Evolutionary conservation across 2,797 vertebrate species (phyloP), one percentile per base, ranked within the genome.

Genomic region (Enteromius mattozi): DNA sequence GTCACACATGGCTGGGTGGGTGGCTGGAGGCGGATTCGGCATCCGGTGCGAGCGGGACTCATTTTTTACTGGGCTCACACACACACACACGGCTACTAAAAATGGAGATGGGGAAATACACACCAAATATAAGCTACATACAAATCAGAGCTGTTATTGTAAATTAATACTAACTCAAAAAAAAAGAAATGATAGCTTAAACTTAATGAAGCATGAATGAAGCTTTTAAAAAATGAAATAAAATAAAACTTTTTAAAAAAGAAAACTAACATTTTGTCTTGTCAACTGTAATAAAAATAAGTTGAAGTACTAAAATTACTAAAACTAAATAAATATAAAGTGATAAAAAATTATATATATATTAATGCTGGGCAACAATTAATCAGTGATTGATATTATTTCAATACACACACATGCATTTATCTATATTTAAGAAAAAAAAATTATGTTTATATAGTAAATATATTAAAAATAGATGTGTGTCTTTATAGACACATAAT

Each of bases 1-100:
- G 89, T 90, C 89, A 88, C 77, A 86, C 85, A 86, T 81, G 88
- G 71, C 85, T 88, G 88, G 89, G 91, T 92, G 89, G 85, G 89
- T 89, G 87, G 88, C 88, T 90, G 86, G 81, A 86, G 88, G 89
- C 86, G 63, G 87, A 85, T 84, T 86, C 30, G 33, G 88, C 88
- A 91, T 89, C 88, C 79, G 85, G 86, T 85, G 83, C 49, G 56
- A 81, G 59, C 21, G 72, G 83, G 86, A 68, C 85, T 87, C 88
- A 86, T 59, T 87, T 89, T 86, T 89, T 88, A 90, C 87, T 88
- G 87, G 83, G 40, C 79, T 80, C 84, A 81, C 86, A 83, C 84
- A 87, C 87, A 61, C 24, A 75, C 40, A 40, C 37, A 47, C 10
- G 0, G 54, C 56, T 61, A 59, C 56, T 24, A 27, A 12, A 59